These are phyloP conservation scores for Brevipalpus yothersi DNA, from an alignment of 1,140 invertebrate species.

Conservation along the genomic window DNA sequence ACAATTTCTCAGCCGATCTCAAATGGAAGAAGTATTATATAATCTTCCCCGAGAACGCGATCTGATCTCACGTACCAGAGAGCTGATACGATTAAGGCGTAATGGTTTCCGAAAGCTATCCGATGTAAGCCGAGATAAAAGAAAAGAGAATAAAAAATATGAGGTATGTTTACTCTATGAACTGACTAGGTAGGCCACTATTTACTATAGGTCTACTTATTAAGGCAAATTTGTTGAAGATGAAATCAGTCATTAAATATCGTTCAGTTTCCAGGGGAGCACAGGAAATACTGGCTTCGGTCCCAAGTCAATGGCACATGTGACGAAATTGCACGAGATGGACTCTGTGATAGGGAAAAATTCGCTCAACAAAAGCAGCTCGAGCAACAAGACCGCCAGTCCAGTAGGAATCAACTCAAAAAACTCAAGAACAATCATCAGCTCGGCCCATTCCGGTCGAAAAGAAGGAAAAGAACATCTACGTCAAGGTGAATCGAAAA, in stretches of 20 bases:
- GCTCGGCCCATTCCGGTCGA: neutral
- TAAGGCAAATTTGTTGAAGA: no score
- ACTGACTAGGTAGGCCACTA: no score
- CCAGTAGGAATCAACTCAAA: neutral
- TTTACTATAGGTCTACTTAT: no score
- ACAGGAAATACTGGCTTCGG: neutral
- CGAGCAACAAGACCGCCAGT: neutral
- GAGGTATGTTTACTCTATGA: neutral
- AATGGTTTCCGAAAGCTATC: slow-evolving; percentile 19
- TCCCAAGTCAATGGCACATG: neutral
- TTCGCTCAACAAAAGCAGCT: neutral
- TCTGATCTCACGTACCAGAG: slow-evolving; percentile 47
- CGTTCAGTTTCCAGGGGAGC: neutral
- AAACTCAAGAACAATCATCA: neutral
- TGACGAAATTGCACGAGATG: neutral
- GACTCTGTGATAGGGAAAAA: neutral
- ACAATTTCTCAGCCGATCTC: slow-evolving; percentile 57
- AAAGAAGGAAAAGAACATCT: neutral
- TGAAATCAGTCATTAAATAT: neutral
- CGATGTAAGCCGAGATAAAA: slow-evolving; percentile 2
- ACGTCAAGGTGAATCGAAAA: neutral
- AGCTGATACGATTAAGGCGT: slow-evolving; percentile 33
- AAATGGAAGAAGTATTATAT: slow-evolving; percentile 48
- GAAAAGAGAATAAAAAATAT: neutral
- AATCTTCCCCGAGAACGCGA: slow-evolving; percentile 58